These are phyloP conservation scores for Heterotilapia buettikoferi DNA, from an alignment of 2,113 vertebrate species.

Conservation along the genomic window DNA sequence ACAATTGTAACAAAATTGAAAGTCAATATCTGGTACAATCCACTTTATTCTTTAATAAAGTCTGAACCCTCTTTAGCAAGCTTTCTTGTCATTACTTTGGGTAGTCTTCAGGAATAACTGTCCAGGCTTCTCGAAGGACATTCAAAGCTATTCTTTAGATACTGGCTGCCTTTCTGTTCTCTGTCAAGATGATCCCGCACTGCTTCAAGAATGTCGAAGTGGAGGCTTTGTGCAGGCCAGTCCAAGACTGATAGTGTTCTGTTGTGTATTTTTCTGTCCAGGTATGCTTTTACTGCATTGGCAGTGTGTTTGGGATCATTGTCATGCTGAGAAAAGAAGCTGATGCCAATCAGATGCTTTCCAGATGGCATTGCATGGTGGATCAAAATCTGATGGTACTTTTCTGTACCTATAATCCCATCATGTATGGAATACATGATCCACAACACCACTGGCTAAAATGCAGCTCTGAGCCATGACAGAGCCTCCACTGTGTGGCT, in stretches of 20 bases:
- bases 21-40: neutral
- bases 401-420: neutral
- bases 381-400: neutral
- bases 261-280: neutral
- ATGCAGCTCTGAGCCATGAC: neutral
- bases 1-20: neutral
- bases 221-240: neutral
- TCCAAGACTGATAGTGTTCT: neutral
- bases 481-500: neutral
- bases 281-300: neutral
- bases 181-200: neutral
- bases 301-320: neutral
- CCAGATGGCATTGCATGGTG: neutral
- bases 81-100: neutral
- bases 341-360: neutral
- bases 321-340: neutral
- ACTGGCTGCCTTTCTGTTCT: neutral
- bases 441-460: neutral
- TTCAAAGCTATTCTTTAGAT: neutral
- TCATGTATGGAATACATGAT: neutral
- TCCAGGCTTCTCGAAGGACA: neutral
- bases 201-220: neutral
- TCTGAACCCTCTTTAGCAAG: neutral
- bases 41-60: neutral
- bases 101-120: neutral